These are phyloP conservation scores for Nesoenas mayeri DNA, from an alignment of 2,113 vertebrate genomes.

Conservation along the genomic window DNA sequence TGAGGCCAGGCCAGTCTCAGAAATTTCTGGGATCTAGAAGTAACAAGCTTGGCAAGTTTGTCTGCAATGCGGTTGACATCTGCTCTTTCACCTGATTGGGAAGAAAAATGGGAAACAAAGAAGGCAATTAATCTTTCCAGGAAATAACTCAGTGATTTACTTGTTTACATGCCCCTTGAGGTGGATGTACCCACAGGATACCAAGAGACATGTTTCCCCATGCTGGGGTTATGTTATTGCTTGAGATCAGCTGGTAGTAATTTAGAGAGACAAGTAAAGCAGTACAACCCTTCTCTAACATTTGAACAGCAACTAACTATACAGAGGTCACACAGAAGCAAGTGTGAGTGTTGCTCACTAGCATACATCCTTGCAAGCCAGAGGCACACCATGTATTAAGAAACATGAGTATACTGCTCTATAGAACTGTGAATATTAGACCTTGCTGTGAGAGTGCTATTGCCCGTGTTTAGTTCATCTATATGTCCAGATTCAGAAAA, in stretches of 20 bases:
- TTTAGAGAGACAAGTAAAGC: background rate
- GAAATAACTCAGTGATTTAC: background rate
- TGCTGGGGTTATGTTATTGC: background rate
- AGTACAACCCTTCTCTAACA: background rate
- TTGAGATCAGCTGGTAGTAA: background rate
- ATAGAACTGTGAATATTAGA: background rate
- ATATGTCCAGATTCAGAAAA: background rate
- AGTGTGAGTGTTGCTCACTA: background rate
- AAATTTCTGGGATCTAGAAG: background rate
- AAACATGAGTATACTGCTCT: background rate
- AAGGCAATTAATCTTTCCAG: background rate
- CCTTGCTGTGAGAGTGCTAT: background rate
- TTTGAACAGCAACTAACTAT: background rate
- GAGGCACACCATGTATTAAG: background rate
- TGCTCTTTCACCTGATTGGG: background rate
- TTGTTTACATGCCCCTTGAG: background rate
- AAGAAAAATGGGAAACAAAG: background rate
- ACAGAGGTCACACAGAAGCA: background rate
- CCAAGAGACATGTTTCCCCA: background rate
- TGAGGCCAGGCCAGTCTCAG: accelerated
- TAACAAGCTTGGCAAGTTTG: slow-evolving; percentile 12
- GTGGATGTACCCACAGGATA: background rate
- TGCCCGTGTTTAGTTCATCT: background rate
- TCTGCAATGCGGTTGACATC: background rate
- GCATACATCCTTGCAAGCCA: background rate